Evolutionary conservation across 1,140 invertebrate genomes (phyloP), one percentile per base, ranked within the genome.

Genomic region (Halyomorpha halys): DNA sequence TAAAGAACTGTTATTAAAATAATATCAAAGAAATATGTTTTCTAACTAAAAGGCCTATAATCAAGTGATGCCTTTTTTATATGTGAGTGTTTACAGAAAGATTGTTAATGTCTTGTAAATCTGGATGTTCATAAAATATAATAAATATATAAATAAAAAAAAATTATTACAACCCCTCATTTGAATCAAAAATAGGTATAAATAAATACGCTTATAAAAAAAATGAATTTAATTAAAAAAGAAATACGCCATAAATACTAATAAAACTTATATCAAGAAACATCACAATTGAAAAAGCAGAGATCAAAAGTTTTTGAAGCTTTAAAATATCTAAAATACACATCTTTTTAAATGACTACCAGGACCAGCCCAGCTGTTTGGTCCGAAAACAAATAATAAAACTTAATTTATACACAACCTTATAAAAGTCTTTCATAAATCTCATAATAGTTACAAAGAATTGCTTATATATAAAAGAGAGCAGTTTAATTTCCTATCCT

Each of bases 41-140:
- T 49, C 21, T 49, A 49, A 49, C 47, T 39, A 18, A 49, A 49
- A 49, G 47, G 47, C 47, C 47, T 49, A 49, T 49, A 49, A 19
- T 49, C n/a, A 18, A 49, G 47, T 49, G 47, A 49, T 49, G 47
- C 47, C 47, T 49, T 49, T 49, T 49, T 49, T 49, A 49, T 49
- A 49, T 18, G 11, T 19, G 21, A n/a, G 14, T 49, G n/a, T 49
- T 19, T 19, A 18, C 47, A 19, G 47, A 49, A 19, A 49, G 47
- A 19, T 49, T 49, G 47, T 49, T 49, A 14, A 13, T 49, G 47
- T 49, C 21, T 18, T 49, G 47, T 49, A 49, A 49, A 49, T 19
- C 47, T 49, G n/a, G 47, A 49, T 19, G n/a, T 18, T 49, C 2
- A 21, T 49, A 19, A 49, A 19, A 49, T 49, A 49, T 19, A 49